Conservation (phyloP, 2,113 vertebrate species). For the Odontesthes bonariensis region DNA sequence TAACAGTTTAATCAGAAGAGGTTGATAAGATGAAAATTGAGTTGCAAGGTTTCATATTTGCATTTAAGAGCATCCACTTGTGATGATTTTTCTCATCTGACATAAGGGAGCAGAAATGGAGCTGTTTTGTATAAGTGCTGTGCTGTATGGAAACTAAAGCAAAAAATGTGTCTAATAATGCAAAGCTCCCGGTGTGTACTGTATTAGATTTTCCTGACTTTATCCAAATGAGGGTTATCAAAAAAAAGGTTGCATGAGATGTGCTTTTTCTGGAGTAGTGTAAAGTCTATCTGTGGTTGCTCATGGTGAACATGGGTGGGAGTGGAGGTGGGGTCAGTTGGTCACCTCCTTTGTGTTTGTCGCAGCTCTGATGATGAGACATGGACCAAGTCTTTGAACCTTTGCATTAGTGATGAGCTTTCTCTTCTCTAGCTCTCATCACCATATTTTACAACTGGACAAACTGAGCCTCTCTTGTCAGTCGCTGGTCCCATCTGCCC, state of each 20-base stretch:
- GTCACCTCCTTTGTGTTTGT: slow-evolving; percentile 71
- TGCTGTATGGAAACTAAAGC: slow-evolving; percentile 10
- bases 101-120: slow-evolving; percentile 1
- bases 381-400: slow-evolving; percentile 76
- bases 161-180: neutral
- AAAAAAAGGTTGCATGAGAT: slow-evolving; percentile 16
- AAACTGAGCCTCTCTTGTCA: slow-evolving; percentile 54
- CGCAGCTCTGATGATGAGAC: slow-evolving; percentile 76
- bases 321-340: slow-evolving; percentile 57
- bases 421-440: slow-evolving; percentile 68
- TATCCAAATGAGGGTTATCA: neutral
- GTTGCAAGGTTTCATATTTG: slow-evolving; percentile 41
- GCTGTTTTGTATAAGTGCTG: slow-evolving; percentile 5
- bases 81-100: slow-evolving; percentile 29
- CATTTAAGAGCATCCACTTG: neutral
- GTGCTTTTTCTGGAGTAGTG: slow-evolving; percentile 7
- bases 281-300: slow-evolving; percentile 26
- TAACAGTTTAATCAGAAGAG: slow-evolving; percentile 6
- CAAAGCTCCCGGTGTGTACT: neutral
- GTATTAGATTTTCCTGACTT: neutral
- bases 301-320: slow-evolving; percentile 48
- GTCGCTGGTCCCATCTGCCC: slow-evolving; percentile 55
- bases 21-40: slow-evolving; percentile 47
- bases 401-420: slow-evolving; percentile 76
- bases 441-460: slow-evolving; percentile 71